Evolutionary conservation across 2,888 invertebrate species (phyloP).

Genomic region (Yponomeuta sedellus): DNA sequence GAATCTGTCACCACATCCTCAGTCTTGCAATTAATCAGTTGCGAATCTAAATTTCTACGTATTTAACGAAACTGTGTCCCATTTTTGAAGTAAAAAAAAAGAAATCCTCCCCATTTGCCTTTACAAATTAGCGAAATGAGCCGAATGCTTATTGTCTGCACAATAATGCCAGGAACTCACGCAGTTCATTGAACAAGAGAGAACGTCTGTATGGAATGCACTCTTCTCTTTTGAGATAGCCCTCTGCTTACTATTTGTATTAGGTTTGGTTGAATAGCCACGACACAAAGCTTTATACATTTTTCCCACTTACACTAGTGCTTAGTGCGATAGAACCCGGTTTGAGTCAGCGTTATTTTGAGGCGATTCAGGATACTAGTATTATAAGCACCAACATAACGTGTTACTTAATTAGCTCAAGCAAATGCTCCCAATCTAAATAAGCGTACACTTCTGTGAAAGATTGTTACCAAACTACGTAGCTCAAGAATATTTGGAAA

Average conservation of each 20-base stretch:
- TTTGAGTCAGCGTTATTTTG: no score
- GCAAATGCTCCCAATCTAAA: no score
- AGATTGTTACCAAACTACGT: no score
- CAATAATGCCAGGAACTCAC: conserved; percentile 11
- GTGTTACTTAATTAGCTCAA: no score
- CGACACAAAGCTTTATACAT: background rate
- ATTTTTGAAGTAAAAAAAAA: no score
- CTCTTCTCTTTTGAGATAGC: conserved; percentile 1
- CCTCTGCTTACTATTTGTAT: conserved; percentile 3
- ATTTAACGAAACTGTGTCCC: no score
- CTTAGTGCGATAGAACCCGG: background rate
- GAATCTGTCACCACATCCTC: no score
- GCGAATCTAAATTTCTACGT: no score
- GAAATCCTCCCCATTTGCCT: background rate
- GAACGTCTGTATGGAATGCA: background rate
- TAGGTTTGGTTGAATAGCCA: conserved; percentile 3
- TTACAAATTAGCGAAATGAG: conserved; percentile 19
- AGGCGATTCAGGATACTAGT: no score
- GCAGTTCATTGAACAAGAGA: conserved; percentile 31
- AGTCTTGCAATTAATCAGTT: no score
- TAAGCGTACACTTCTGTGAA: no score
- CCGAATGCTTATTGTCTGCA: conserved; percentile 14
- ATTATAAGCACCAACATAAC: no score
- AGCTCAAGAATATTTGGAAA: background rate
- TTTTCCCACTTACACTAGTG: background rate